Evolutionary conservation across 2,113 vertebrate genomes (phyloP).

Genomic region (Pterocles burchelli): DNA sequence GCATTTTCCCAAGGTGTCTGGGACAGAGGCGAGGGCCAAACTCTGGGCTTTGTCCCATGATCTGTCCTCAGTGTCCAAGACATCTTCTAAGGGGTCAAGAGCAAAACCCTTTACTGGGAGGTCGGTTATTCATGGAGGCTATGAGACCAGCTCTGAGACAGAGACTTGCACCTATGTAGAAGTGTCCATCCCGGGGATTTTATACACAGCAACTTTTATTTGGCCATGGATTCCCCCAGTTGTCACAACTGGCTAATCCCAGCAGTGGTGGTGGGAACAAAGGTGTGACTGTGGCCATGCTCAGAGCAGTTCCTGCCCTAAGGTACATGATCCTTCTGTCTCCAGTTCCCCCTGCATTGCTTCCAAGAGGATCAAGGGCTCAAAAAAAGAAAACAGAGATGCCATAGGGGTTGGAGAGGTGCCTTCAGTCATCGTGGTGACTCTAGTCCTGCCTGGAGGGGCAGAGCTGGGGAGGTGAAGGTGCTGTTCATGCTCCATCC

Average conservation of each 20-base stretch:
- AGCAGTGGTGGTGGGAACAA: not conserved
- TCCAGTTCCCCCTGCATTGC: not conserved
- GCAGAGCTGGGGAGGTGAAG: not conserved
- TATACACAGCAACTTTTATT: not conserved
- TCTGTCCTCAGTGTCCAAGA: not conserved
- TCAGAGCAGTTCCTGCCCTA: not conserved
- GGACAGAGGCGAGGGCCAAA: not conserved
- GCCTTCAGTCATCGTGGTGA: not conserved
- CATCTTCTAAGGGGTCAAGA: not conserved
- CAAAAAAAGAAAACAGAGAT: not conserved
- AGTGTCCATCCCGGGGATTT: not conserved
- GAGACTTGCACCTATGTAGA: not conserved
- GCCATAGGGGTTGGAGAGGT: not conserved
- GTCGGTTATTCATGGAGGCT: not conserved
- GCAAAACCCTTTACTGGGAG: not conserved
- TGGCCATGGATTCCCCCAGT: not conserved
- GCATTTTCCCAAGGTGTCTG: not conserved
- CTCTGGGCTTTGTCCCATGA: not conserved
- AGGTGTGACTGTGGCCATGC: not conserved
- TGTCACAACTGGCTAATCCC: not conserved
- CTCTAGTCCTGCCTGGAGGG: not conserved
- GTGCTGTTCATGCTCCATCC: conserved; percentile 29
- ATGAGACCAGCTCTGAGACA: not conserved
- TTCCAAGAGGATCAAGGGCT: not conserved
- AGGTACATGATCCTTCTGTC: not conserved